Evolutionary conservation across 2,888 invertebrate genomes (phyloP), one percentile per base, ranked within the genome.

Genomic region (Brachycybe producta): DNA sequence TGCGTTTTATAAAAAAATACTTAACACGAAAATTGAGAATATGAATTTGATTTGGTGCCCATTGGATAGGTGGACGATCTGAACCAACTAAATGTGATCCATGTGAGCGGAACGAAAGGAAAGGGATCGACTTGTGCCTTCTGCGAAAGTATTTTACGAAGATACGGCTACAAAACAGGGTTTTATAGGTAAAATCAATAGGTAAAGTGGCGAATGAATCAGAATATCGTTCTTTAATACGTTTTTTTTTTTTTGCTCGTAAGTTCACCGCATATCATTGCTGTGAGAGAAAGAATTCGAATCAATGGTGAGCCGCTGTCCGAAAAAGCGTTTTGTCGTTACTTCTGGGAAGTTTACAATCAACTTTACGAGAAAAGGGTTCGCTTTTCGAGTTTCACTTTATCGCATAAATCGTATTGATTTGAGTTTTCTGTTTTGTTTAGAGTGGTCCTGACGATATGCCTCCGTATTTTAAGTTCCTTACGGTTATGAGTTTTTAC

Each of bases 81-180:
- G 49, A 81, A 85, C 59, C 69, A 73, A 48, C 65, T 94, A 17
- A 82, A 86, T 48, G 77, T 92, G 36, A 90, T 98, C 61, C 98
- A 98, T 71, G 81, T 98, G 5, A 79, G 90, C 53, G 98, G 98
- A 8, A 97, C 97, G 1, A 98, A 98, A 70, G 98, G 97, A 46
- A 98, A 98, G 78, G 75, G 77, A 2, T 91, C 92, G 17, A 92
- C 94, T 0, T 92, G 94, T 65, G 91, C 94, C 0, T 81, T 87
- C 67, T 79, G 82, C 57, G 98, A 98, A 67, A 79, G 83, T 0
- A 85, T 98, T 54, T 72, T 98, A 8, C 77, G 87, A 0, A 70
- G 77, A 23, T 80, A 85, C 64, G 91, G 91, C 2, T 79, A 77
- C 61, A 80, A 76, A 61, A 97, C 95, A 0, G 97, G 97, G 5